Evolutionary conservation across 2,113 vertebrate genomes (phyloP), one percentile per base, ranked within the genome.

Genomic region (Aspiorhynchus laticeps): DNA sequence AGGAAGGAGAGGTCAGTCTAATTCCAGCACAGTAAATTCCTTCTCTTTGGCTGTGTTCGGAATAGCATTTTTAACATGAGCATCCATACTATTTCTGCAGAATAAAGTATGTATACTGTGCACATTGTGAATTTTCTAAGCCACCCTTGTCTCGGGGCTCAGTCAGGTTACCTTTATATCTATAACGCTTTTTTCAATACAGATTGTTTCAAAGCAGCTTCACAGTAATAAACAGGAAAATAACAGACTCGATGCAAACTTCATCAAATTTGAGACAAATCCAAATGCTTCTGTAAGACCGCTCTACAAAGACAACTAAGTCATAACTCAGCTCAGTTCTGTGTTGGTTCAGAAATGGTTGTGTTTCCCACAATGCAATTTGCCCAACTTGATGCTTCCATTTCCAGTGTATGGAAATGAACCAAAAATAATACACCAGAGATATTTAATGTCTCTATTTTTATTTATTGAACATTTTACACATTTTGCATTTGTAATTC

Each of bases 331-430:
- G 63, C 63, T 67, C 26, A 31, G 28, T 15, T 31, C 26, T 1
- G 48, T 51, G 48, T 51, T 15, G 0, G 48, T 51, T 51, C 48
- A 51, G 48, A 15, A 51, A 1, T 51, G 48, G 1, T 51, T 5
- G 48, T 17, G 19, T 36, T 31, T 33, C 76, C 28, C 77, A 59
- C 31, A 36, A 6, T 79, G 28, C 46, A 51, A 51, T 51, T 7
- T 11, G 10, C 19, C 21, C 31, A 31, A 36, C 8, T 79, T 59
- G 10, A 79, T 43, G 12, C 9, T 51, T 51, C 3, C 48, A 79
- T 56, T 28, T 31, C 15, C 4, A 51, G 14, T 59, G 63, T 53
- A 83, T 53, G 61, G 15, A 51, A 71, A 86, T 83, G 36, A 77
- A n/a, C 17, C 28, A 38, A 51, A 51, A 31, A 2, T 31, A 78